These are phyloP conservation scores for Dicerorhinus sumatrensis DNA, from an alignment of 2,113 vertebrate species.

Conservation along the genomic window DNA sequence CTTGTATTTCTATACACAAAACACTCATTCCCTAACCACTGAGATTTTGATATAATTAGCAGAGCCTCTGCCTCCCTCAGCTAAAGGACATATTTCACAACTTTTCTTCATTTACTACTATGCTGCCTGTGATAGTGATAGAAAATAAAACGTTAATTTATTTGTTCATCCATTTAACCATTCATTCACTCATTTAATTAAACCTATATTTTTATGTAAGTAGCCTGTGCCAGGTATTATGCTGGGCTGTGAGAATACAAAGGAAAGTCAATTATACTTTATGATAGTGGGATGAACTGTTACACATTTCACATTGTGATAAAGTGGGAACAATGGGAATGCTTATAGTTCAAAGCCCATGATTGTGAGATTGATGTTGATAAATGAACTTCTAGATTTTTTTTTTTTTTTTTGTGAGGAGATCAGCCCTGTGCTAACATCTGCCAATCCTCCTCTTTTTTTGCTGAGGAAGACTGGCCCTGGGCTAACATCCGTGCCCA, in stretches of 20 bases:
- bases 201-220: background rate
- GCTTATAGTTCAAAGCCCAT: constrained; percentile 1
- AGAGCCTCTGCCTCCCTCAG: background rate
- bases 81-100: background rate
- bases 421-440: no score
- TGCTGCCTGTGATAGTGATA: background rate
- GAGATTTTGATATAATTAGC: background rate
- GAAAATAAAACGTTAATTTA: constrained; percentile 30
- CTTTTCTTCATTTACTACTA: background rate
- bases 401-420: background rate
- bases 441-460: no score
- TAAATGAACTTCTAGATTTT: constrained; percentile 50
- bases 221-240: background rate
- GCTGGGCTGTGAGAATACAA: background rate
- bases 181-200: background rate
- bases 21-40: background rate
- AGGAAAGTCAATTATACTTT: constrained; percentile 13
- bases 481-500: no score
- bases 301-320: constrained; percentile 44
- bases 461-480: no score
- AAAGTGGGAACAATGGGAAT: background rate
- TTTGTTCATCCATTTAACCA: background rate
- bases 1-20: background rate
- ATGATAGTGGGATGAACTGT: background rate
- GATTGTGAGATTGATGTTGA: constrained; percentile 44